Base-by-base conservation (phyloP, 2,888 invertebrate genomes). In the Nomada flava region DNA sequence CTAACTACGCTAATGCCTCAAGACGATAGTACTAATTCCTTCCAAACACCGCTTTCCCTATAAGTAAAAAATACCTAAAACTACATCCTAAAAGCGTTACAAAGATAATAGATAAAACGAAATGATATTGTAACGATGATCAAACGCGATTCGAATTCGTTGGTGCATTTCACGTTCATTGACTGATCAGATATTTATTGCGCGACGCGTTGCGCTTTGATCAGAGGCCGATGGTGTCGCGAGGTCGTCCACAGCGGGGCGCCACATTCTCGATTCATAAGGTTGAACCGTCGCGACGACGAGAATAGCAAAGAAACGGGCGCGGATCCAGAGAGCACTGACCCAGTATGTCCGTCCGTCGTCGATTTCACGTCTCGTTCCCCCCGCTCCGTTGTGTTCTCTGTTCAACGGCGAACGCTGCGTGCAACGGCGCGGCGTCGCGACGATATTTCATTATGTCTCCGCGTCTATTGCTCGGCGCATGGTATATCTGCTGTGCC, bases 301-400 rank as follows among this genome's bases (percentile, higher is more conserved):
- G 85, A 90, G 88, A 92, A 92, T 92, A 91, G 90, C 88, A 69
- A 88, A 79, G 73, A 79, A 88, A 90, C 88, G 89, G 91, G 90
- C 90, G 89, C 88, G 83, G 89, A 89, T 90, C 90, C 91, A 91
- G 91, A 89, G 92, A 91, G 90, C 93, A 93, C 91, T 92, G 92
- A 92, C 93, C 93, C 87, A 92, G 88, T 92, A 91, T 92, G 89
- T 90, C 86, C 85, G 84, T 83, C 73, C 76, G 81, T 82, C 87
- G 86, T 77, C 85, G 87, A 88, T 89, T 89, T 88, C 84, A 69
- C 83, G 77, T 77, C 57, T 67, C 47, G 5, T 15, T 29, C 59
- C n/a, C 47, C 68, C 69, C 29, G n/a, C 47, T 59, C 52, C 36
- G 29, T 53, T 36, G 36, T 36, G 36, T 72, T 42, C 44, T 76